These are phyloP conservation scores for Drosophila falleni DNA, from an alignment of 2,888 invertebrate species.

Conservation along the genomic window DNA sequence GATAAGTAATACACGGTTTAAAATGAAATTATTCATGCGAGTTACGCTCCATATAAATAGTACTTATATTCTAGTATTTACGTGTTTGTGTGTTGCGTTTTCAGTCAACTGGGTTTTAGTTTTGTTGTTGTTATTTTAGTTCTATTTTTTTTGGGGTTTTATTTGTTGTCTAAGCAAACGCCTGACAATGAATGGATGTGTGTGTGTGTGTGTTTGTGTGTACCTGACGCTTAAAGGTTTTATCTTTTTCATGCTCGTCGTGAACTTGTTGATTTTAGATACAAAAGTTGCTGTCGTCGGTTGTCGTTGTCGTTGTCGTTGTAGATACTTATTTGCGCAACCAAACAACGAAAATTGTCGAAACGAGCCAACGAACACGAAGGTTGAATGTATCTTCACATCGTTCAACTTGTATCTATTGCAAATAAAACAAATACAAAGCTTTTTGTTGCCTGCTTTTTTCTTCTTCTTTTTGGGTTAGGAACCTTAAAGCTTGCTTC, in stretches of 20 bases:
- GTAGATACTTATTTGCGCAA: constrained; percentile 58
- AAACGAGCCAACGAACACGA: constrained; percentile 64
- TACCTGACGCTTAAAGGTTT: constrained; percentile 73
- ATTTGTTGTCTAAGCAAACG: constrained; percentile 65
- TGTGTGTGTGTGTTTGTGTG: constrained; percentile 40
- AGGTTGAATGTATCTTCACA: constrained; percentile 76
- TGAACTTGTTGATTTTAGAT: constrained; percentile 81
- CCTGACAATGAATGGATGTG: constrained; percentile 64
- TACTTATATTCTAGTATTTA: constrained; percentile 31
- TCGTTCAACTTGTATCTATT: constrained; percentile 55
- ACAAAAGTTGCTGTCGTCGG: constrained; percentile 58
- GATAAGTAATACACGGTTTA: not conserved
- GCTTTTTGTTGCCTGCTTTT: constrained; percentile 16
- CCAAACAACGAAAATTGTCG: constrained; percentile 69
- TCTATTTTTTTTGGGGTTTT: constrained; percentile 32
- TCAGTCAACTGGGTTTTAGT: constrained; percentile 53
- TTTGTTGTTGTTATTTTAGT: constrained; percentile 30
- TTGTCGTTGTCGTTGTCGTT: constrained; percentile 37
- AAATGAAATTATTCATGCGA: constrained; percentile 48
- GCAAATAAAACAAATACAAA: constrained; percentile 59
- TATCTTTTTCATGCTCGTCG: constrained; percentile 69
- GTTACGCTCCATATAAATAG: constrained; percentile 38
- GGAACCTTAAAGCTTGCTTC: constrained; percentile 33
- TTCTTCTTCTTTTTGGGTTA: constrained; percentile 10
- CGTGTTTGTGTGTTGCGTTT: constrained; percentile 40